phyloP scores from a whole-genome alignment of 1,140 invertebrate species.

The Zaprionus ghesquierei region DNA sequence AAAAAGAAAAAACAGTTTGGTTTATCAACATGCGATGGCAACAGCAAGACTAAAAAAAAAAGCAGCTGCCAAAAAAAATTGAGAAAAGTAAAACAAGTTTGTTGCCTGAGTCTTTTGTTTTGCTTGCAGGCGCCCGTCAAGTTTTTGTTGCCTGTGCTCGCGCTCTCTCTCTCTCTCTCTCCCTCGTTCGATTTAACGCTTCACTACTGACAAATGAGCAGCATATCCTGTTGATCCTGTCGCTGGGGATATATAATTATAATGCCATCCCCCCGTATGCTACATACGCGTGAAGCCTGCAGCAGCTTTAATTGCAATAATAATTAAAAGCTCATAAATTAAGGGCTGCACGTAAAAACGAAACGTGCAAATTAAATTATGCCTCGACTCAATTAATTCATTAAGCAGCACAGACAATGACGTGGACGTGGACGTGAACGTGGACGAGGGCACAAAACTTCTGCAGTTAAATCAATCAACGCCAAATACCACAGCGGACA shows the following conservation, averaged over 20 bases:
- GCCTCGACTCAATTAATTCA: conserved; percentile 74
- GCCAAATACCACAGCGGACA: conserved; percentile 55
- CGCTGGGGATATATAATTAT: conserved; percentile 62
- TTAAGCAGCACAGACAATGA: conserved; percentile 40
- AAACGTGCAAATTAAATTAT: conserved; percentile 79
- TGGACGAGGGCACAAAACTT: conserved; percentile 7
- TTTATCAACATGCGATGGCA: conserved; percentile 27
- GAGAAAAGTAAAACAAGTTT: conserved; percentile 66
- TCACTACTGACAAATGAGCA: conserved; percentile 73
- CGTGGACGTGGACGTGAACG: background rate
- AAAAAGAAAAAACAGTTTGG: conserved; percentile 28
- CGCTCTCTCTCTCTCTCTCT: conserved; percentile 11
- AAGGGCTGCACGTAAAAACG: conserved; percentile 28
- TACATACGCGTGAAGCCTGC: conserved; percentile 37
- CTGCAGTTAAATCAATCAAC: conserved; percentile 76
- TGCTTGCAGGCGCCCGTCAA: conserved; percentile 15
- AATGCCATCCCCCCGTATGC: conserved; percentile 26
- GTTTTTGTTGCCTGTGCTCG: conserved; percentile 35
- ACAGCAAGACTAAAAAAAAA: conserved; percentile 14
- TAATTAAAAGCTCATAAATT: conserved; percentile 81
- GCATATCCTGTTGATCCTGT: conserved; percentile 80
- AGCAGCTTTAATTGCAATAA: conserved; percentile 70
- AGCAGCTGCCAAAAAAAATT: conserved; percentile 70
- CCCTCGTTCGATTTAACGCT: conserved; percentile 53
- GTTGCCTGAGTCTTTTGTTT: conserved; percentile 71